These are phyloP conservation scores for Carabus problematicus DNA, from an alignment of 2,888 invertebrate genomes.

Conservation along the genomic window DNA sequence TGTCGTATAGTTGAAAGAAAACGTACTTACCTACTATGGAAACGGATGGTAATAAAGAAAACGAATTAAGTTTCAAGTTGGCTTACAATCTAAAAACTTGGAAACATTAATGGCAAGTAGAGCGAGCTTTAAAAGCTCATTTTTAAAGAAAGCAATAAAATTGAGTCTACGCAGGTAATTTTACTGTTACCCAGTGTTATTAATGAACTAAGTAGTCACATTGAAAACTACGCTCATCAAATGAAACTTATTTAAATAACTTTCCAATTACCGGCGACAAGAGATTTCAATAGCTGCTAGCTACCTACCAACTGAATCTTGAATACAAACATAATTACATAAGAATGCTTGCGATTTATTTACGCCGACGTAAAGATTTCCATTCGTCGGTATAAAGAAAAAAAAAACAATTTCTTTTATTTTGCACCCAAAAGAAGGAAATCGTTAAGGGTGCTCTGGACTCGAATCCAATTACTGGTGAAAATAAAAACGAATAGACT, in stretches of 20 bases:
- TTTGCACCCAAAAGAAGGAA: slow-evolving; percentile 19
- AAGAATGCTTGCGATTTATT: background rate
- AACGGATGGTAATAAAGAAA: slow-evolving; percentile 35
- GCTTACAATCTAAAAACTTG: slow-evolving; percentile 31
- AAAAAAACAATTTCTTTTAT: slow-evolving; percentile 14
- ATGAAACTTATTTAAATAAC: background rate
- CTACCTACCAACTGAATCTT: no score
- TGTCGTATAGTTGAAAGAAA: no score
- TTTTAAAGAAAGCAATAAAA: slow-evolving; percentile 38
- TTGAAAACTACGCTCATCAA: background rate
- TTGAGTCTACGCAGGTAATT: slow-evolving; percentile 8
- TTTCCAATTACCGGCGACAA: background rate
- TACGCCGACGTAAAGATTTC: slow-evolving; percentile 21
- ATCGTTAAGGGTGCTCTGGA: slow-evolving; percentile 36
- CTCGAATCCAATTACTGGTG: slow-evolving; percentile 41
- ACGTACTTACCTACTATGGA: slow-evolving; percentile 9
- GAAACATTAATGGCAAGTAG: slow-evolving; percentile 37
- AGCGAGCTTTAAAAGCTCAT: slow-evolving; percentile 37
- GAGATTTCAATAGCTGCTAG: no score
- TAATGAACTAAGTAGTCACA: background rate
- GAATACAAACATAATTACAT: background rate
- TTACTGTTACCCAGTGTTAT: background rate
- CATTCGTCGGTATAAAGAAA: slow-evolving; percentile 24
- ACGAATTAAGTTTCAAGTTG: slow-evolving; percentile 21
- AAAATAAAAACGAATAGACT: slow-evolving; percentile 41